These are phyloP conservation scores for Nymphalis io DNA, from an alignment of 1,140 invertebrate species.

Conservation along the genomic window DNA sequence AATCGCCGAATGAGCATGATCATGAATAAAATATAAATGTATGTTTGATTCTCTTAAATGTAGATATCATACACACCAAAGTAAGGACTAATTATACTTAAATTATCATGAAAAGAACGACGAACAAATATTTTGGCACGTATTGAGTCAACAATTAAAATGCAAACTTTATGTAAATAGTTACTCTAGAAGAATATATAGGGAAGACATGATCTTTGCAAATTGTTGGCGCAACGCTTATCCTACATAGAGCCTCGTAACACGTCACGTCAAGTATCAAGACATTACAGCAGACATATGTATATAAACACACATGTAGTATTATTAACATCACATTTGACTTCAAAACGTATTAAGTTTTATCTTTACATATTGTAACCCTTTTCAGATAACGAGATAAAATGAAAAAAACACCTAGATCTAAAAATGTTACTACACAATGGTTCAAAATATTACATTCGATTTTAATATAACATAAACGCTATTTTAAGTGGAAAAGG, in stretches of 20 bases:
- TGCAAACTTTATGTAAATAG: slow-evolving; percentile 39
- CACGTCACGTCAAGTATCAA: slow-evolving; percentile 23
- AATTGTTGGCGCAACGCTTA: slow-evolving; percentile 39
- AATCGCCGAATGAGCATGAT: neutral
- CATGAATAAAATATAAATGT: neutral
- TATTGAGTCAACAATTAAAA: slow-evolving; percentile 23
- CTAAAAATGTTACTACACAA: too few relatives aligned
- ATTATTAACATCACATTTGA: too few relatives aligned
- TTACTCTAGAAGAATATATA: slow-evolving; percentile 58
- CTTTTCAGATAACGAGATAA: too few relatives aligned
- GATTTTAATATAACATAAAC: too few relatives aligned
- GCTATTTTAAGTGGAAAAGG: too few relatives aligned
- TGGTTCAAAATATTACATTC: too few relatives aligned
- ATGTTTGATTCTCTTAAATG: neutral
- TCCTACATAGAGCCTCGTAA: slow-evolving; percentile 29
- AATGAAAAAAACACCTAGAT: too few relatives aligned
- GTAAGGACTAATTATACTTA: neutral
- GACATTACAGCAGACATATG: neutral
- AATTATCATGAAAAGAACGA: neutral
- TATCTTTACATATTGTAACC: too few relatives aligned
- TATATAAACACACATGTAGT: too few relatives aligned
- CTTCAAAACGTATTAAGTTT: too few relatives aligned
- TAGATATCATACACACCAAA: neutral
- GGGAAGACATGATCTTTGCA: slow-evolving; percentile 72
- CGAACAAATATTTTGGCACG: slow-evolving; percentile 36